phyloP scores from a whole-genome alignment of 23 tunicate genomes.

The Halocynthia aurantium region DNA sequence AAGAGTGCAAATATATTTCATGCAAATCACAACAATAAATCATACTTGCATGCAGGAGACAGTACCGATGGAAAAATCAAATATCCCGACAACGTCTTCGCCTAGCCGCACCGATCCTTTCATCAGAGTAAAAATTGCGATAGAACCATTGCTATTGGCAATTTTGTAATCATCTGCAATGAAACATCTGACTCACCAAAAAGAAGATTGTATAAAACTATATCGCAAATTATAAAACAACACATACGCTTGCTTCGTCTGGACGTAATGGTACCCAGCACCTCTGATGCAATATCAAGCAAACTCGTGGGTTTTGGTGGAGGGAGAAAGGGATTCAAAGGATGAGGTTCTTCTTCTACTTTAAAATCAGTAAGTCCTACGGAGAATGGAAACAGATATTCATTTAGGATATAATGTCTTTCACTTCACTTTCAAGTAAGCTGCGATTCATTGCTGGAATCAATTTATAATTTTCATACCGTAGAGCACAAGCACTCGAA shows the following conservation, averaged over 20 bases:
- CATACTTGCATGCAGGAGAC: constrained; percentile 74
- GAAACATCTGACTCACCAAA: background rate
- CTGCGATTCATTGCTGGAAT: background rate
- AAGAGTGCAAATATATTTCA: background rate
- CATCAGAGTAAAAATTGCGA: constrained; percentile 68
- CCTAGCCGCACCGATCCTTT: constrained; percentile 86
- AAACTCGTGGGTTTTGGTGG: constrained; percentile 50
- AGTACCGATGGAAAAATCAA: constrained; percentile 67
- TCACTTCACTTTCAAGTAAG: background rate
- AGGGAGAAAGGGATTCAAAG: constrained; percentile 54
- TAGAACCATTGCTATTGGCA: constrained; percentile 64
- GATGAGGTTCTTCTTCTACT: constrained; percentile 38
- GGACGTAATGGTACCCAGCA: constrained; percentile 73
- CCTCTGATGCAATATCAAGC: constrained; percentile 73
- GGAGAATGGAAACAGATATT: background rate
- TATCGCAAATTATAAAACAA: background rate
- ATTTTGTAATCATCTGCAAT: constrained; percentile 63
- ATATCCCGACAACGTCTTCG: constrained; percentile 90
- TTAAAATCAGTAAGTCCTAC: constrained; percentile 70
- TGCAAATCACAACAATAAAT: background rate
- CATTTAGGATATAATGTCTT: background rate
- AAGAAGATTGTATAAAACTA: too few relatives aligned
- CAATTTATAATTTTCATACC: constrained; percentile 34
- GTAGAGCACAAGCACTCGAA: constrained; percentile 93
- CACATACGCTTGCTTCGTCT: constrained; percentile 52